These are phyloP conservation scores for Orycteropus afer DNA, from an alignment of 2,113 vertebrate species.

Conservation along the genomic window DNA sequence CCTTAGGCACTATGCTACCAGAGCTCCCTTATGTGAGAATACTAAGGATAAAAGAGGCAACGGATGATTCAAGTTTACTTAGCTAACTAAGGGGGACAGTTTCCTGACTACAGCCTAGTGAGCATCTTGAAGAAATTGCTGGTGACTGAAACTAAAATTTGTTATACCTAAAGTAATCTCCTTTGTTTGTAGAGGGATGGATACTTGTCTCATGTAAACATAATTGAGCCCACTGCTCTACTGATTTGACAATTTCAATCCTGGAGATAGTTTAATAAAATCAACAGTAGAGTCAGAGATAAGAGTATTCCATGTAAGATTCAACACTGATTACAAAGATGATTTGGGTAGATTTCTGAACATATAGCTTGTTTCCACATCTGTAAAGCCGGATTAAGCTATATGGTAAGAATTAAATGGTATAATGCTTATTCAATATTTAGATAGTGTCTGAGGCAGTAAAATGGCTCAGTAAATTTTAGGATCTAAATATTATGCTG, in stretches of 20 bases:
- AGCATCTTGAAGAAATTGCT: not conserved
- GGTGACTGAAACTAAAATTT: not conserved
- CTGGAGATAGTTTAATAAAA: not conserved
- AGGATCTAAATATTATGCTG: not conserved
- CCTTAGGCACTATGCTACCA: too few relatives aligned
- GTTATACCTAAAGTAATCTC: not conserved
- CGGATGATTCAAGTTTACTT: not conserved
- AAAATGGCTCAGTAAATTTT: not conserved
- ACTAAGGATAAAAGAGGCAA: not conserved
- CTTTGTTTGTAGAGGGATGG: not conserved
- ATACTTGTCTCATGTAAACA: not conserved
- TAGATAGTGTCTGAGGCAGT: not conserved
- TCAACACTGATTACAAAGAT: not conserved
- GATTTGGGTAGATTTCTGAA: not conserved
- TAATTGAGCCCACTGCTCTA: not conserved
- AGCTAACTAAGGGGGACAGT: not conserved
- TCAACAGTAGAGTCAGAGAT: not conserved
- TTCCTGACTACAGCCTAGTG: fast-evolving
- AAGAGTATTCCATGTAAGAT: not conserved
- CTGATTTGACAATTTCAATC: not conserved
- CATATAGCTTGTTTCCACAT: not conserved
- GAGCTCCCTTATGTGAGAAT: too few relatives aligned
- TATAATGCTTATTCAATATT: not conserved
- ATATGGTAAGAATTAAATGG: not conserved
- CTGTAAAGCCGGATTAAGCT: not conserved